These are phyloP conservation scores for Neoarius graeffei DNA, from an alignment of 2,113 vertebrate genomes.

Conservation along the genomic window DNA sequence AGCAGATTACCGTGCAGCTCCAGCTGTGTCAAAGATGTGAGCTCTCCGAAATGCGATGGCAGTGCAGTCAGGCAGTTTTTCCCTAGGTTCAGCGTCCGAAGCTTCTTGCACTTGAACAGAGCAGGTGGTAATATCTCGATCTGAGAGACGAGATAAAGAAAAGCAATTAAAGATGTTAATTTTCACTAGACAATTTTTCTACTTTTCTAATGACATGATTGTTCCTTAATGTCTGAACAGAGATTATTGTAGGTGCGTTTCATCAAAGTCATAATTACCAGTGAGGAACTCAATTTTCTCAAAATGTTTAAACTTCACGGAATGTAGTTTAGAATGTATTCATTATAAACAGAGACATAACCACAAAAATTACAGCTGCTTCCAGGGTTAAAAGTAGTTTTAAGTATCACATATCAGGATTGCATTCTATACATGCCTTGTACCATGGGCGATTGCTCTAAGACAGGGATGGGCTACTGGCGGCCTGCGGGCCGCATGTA, in stretches of 20 bases:
- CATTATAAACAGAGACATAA: neutral
- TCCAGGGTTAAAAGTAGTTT: neutral
- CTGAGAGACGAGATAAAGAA: constrained; percentile 63
- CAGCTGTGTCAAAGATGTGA: constrained; percentile 87
- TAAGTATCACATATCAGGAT: neutral
- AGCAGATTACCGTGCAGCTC: constrained; percentile 92
- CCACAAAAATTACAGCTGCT: neutral
- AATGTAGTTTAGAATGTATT: neutral
- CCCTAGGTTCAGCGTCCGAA: constrained; percentile 90
- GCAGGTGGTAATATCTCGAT: constrained; percentile 91
- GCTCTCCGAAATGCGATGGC: constrained; percentile 88
- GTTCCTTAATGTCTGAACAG: neutral
- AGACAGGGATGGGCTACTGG: too few relatives aligned
- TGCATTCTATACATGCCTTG: neutral
- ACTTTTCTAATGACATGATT: neutral
- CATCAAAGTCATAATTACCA: neutral
- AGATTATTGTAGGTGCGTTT: neutral
- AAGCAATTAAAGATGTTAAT: neutral
- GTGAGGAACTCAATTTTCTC: neutral
- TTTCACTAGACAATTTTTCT: neutral
- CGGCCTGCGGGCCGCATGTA: too few relatives aligned
- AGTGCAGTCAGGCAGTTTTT: constrained; percentile 90
- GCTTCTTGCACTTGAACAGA: constrained; percentile 95
- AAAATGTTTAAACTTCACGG: neutral
- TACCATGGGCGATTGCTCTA: too few relatives aligned